These are phyloP conservation scores for Melanotaenia parkinsoni DNA, from an alignment of 2,797 vertebrate species.

Conservation along the genomic window DNA sequence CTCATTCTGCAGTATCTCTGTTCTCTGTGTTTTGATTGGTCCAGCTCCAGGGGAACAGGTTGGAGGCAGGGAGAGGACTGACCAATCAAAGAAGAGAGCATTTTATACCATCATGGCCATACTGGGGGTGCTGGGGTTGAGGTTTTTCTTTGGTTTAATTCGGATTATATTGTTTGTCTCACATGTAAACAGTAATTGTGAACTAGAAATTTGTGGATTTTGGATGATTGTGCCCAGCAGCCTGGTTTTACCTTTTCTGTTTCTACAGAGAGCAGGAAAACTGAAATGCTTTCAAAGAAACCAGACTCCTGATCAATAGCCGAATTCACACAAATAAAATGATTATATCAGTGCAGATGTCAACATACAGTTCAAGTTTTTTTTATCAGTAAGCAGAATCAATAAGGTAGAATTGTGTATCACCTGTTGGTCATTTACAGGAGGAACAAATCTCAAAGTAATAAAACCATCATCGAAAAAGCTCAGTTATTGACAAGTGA, in stretches of 20 bases:
- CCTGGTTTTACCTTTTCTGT: slow-evolving; percentile 26
- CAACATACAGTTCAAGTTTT: too few species aligned
- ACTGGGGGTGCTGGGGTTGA: slow-evolving; percentile 16
- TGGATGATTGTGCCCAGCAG: slow-evolving; percentile 33
- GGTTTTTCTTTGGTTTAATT: slow-evolving; percentile 7
- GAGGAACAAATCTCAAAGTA: too few species aligned
- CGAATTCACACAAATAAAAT: neutral
- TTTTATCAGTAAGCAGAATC: too few species aligned
- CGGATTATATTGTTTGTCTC: neutral
- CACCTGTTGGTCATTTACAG: too few species aligned
- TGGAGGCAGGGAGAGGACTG: neutral
- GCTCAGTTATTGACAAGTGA: too few species aligned
- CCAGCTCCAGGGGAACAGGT: slow-evolving; percentile 15
- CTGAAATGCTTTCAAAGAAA: neutral
- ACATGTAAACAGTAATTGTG: too few species aligned
- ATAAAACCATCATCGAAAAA: too few species aligned
- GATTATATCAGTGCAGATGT: too few species aligned
- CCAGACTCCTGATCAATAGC: too few species aligned
- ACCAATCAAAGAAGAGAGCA: slow-evolving; percentile 20
- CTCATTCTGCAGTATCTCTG: slow-evolving; percentile 21
- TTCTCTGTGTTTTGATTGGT: slow-evolving; percentile 21
- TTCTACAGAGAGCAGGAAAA: slow-evolving; percentile 19
- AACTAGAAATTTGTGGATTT: neutral
- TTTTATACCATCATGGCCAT: slow-evolving; percentile 21
- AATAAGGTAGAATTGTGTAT: too few species aligned